Base-by-base conservation (phyloP, 1,140 invertebrate genomes). In the Drosophila obscura region DNA sequence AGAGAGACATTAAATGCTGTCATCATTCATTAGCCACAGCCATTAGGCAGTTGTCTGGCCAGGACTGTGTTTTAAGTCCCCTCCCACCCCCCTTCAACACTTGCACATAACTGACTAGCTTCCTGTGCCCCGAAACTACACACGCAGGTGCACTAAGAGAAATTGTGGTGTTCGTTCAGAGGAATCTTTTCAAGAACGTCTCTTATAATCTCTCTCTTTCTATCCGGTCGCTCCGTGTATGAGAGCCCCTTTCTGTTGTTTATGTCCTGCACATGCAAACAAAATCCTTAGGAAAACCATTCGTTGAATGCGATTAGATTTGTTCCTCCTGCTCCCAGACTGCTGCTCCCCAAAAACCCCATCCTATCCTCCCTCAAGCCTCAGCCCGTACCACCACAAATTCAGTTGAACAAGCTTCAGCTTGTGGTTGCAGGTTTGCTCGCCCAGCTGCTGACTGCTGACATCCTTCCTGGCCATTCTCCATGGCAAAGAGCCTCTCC, bases 11-110 rank as follows among this genome's bases (percentile, higher is more conserved):
- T 85, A 85, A 85, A 87, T 83, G 79, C 83, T 88, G 79, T 88
- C 82, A 87, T 87, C 82, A 87, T 88, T 87, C 83, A 87, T 87
- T 87, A 87, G 83, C 79, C 80, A 43, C 83, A 87, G 71, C 75
- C 75, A 63, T 74, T 77, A 74, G 72, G 57, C 79, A 73, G 55
- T 82, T 85, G 82, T 88, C 79, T 72, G 61, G 52, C 52, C 51
- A 64, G 67, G 58, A 66, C 59, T 87, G 41, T 60, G 67, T 57
- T 77, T 73, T 71, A 53, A 74, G 71, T 58, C 63, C 48, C 61
- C 31, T 6, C 28, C 7, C 28, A 0, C 63, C 48, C 64, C 11
- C 35, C 11, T 13, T 13, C 6, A 53, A 62, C 69, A 77, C 74
- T 72, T 81, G 66, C 59, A 72, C 72, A 79, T 63, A 79, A 74